Conservation (phyloP, 2,888 invertebrate species). For the Volucella bombylans region DNA sequence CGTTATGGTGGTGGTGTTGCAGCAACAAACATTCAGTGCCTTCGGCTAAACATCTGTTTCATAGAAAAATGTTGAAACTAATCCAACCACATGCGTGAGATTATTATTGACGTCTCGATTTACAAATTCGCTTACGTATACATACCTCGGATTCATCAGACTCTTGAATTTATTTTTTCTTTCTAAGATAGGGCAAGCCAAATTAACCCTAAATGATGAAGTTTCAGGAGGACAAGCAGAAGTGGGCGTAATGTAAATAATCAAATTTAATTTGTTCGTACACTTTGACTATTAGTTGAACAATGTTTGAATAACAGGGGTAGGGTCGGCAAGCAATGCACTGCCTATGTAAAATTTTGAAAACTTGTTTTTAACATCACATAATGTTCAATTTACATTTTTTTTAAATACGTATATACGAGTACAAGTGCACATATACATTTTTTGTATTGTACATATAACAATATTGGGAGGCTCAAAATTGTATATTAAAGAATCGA, state of each 20-base stretch:
- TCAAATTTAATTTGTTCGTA: constrained; percentile 62
- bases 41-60: constrained; percentile 76
- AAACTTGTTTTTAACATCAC: too few species aligned
- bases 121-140: constrained; percentile 50
- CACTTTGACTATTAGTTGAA: constrained; percentile 57
- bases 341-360: too few species aligned
- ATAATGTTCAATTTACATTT: too few species aligned
- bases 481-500: too few species aligned
- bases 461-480: too few species aligned
- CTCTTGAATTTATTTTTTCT: constrained; percentile 16
- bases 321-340: neutral
- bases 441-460: too few species aligned
- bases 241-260: constrained; percentile 64
- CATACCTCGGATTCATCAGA: neutral
- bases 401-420: too few species aligned
- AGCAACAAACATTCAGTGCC: constrained; percentile 51
- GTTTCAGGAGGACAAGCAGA: constrained; percentile 38
- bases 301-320: constrained; percentile 10
- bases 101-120: constrained; percentile 73
- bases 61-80: constrained; percentile 68
- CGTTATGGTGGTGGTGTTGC: constrained; percentile 25
- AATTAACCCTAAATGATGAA: constrained; percentile 56
- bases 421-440: too few species aligned
- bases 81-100: constrained; percentile 75
- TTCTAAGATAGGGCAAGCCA: constrained; percentile 31